Percentiles rank a stretch among this genome's conserved stretches.
These are phyloP conservation scores for Hypanus sabinus DNA, from an alignment of 2,113 vertebrate species.

Conservation along the genomic window DNA sequence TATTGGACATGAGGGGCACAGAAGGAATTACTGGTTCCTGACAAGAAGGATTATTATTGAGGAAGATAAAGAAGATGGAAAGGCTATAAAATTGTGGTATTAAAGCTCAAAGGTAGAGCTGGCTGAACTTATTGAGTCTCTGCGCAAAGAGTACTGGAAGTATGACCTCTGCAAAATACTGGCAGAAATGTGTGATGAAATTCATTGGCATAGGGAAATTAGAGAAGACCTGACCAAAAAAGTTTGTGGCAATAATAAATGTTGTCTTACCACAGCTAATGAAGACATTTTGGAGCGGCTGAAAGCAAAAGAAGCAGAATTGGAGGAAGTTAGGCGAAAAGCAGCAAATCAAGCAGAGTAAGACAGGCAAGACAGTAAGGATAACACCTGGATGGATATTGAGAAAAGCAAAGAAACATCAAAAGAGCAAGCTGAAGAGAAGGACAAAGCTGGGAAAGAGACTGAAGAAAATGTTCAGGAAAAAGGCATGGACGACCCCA, in stretches of 20 bases:
- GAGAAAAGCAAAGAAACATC: slow-evolving; percentile 49
- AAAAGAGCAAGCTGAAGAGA: slow-evolving; percentile 55
- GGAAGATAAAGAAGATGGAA: slow-evolving; percentile 82
- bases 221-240: slow-evolving; percentile 92
- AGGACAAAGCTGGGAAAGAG: slow-evolving; percentile 50
- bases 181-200: slow-evolving; percentile 83
- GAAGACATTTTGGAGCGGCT: slow-evolving; percentile 73
- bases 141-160: slow-evolving; percentile 93
- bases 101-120: slow-evolving; percentile 88
- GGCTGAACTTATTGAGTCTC: slow-evolving; percentile 70
- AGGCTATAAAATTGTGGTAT: slow-evolving; percentile 89
- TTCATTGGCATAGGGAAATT: slow-evolving; percentile 86
- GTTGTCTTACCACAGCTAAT: slow-evolving; percentile 83
- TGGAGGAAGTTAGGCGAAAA: slow-evolving; percentile 65
- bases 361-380: slow-evolving; percentile 58
- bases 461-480: slow-evolving; percentile 53
- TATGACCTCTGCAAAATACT: slow-evolving; percentile 77
- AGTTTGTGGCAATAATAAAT: slow-evolving; percentile 80
- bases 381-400: slow-evolving; percentile 50
- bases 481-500: slow-evolving; percentile 60
- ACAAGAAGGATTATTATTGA: slow-evolving; percentile 90
- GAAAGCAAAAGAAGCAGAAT: slow-evolving; percentile 67
- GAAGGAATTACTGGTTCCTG: slow-evolving; percentile 95
- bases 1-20: slow-evolving; percentile 85
- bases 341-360: slow-evolving; percentile 65